Evolutionary conservation across 2,888 invertebrate genomes (phyloP).

Genomic region (Rhodophaea formosa): DNA sequence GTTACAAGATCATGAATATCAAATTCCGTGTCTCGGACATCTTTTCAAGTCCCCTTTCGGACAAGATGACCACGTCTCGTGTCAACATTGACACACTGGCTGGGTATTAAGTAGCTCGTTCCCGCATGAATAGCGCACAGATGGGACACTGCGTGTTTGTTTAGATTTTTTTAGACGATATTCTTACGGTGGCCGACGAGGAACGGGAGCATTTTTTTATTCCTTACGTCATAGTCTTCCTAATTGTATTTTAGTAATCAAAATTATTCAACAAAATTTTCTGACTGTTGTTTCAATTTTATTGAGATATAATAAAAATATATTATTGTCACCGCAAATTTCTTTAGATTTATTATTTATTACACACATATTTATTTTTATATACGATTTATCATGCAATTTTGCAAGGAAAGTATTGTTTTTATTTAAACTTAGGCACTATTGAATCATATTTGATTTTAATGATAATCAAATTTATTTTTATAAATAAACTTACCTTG

Average conservation of each 20-base stretch:
- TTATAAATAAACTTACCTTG: conserved; percentile 86
- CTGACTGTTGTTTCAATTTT: no score
- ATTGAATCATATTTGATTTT: no score
- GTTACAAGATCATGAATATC: conserved; percentile 41
- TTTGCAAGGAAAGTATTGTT: no score
- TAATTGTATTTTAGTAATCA: not conserved
- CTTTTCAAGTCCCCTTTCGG: conserved; percentile 57
- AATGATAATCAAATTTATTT: no score
- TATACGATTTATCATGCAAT: no score
- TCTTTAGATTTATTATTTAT: no score
- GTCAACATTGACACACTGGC: conserved; percentile 70
- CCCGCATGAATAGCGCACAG: conserved; percentile 58
- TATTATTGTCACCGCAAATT: no score
- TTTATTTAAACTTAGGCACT: no score
- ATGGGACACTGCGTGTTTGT: conserved; percentile 50
- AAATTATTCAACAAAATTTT: no score
- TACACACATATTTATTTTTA: no score
- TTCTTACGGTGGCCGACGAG: not conserved
- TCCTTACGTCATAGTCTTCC: not conserved
- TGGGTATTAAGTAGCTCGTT: conserved; percentile 74
- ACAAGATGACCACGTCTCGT: conserved; percentile 69
- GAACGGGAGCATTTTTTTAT: not conserved
- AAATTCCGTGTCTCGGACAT: conserved; percentile 44
- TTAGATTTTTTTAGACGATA: conserved; percentile 34
- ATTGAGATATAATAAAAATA: no score